Percentiles rank a stretch among this genome's conserved stretches.
phyloP scores from a whole-genome alignment of 2,888 invertebrate species.

The Torymus auratus region DNA sequence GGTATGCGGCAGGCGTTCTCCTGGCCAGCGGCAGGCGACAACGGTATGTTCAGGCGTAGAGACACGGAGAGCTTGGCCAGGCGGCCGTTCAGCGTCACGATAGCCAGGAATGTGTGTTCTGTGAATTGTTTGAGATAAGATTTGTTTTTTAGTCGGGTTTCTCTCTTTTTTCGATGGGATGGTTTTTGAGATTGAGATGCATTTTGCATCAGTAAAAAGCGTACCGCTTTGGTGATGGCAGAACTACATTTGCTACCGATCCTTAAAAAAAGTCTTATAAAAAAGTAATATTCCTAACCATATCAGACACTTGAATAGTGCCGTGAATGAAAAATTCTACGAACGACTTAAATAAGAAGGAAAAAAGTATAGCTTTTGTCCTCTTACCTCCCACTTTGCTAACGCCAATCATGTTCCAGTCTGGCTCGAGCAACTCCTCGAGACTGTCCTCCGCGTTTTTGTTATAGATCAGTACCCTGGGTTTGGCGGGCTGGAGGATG shows the following conservation, averaged over 20 bases:
- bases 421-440: slow-evolving; percentile 78
- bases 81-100: slow-evolving; percentile 82
- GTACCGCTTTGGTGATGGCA: too few species aligned
- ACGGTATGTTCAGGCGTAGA: slow-evolving; percentile 78
- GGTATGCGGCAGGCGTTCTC: slow-evolving; percentile 61
- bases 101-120: slow-evolving; percentile 81
- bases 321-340: not conserved
- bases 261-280: not conserved
- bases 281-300: too few species aligned
- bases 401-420: slow-evolving; percentile 82
- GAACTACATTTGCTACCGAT: too few species aligned
- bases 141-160: too few species aligned
- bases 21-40: slow-evolving; percentile 64
- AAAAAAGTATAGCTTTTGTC: too few species aligned
- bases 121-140: slow-evolving; percentile 19
- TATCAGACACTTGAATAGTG: not conserved
- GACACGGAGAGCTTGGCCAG: slow-evolving; percentile 82
- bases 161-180: too few species aligned
- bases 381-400: slow-evolving; percentile 78
- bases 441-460: slow-evolving; percentile 78
- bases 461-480: slow-evolving; percentile 81
- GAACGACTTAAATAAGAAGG: not conserved
- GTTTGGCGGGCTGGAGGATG: slow-evolving; percentile 80
- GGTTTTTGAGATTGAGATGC: too few species aligned
- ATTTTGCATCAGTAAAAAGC: not conserved